Conservation (phyloP, 2,888 invertebrate genomes). For the Leucania comma region DNA sequence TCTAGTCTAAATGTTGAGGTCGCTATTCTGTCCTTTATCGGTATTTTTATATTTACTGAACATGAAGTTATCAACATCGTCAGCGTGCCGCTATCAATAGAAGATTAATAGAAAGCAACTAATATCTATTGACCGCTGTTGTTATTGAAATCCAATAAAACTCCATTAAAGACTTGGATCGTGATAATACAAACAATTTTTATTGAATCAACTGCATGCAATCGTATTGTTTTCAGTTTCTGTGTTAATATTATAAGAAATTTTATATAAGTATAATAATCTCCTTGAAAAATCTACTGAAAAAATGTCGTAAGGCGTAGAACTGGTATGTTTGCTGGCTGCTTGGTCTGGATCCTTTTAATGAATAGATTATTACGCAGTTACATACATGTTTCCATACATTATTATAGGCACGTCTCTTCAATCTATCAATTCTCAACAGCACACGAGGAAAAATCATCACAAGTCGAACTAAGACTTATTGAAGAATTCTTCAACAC, state of each 20-base stretch:
- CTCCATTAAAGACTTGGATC: conserved; percentile 21
- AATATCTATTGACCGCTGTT: conserved; percentile 27
- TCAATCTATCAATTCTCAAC: conserved; percentile 36
- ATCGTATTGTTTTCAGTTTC: conserved; percentile 28
- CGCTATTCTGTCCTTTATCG: conserved; percentile 51
- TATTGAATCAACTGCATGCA: conserved; percentile 25
- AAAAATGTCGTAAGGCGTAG: neutral
- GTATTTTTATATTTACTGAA: conserved; percentile 10
- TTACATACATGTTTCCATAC: conserved; percentile 8
- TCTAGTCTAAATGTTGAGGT: conserved; percentile 71
- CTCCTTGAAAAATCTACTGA: neutral
- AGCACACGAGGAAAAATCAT: conserved; percentile 29
- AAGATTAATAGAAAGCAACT: conserved; percentile 38
- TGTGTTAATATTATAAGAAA: conserved; percentile 3
- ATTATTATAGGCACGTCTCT: conserved; percentile 13
- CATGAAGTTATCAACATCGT: conserved; percentile 14
- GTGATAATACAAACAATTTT: conserved; percentile 16
- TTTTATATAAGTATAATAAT: neutral
- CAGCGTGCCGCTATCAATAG: conserved; percentile 22
- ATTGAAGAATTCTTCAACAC: conserved; percentile 19
- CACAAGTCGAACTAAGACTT: neutral
- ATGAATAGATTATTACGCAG: conserved; percentile 6
- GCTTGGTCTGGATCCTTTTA: conserved; percentile 1
- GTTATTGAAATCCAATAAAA: conserved; percentile 41
- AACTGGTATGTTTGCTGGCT: neutral